phyloP scores from a whole-genome alignment of 2,888 invertebrate species.

The Helobdella robusta region DNA sequence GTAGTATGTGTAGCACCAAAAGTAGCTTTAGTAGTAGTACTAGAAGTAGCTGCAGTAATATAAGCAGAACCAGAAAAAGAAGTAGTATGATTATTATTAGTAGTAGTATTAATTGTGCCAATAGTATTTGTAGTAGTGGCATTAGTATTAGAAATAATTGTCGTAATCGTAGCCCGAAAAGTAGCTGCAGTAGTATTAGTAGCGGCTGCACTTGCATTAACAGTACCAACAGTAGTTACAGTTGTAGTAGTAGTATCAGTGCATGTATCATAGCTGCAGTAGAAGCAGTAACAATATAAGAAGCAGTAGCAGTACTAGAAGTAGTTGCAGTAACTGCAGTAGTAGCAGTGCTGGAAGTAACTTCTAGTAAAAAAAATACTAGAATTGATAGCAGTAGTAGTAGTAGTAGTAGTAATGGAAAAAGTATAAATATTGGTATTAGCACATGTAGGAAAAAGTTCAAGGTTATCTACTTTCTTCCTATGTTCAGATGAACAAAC shows the following conservation, averaged over 20 bases:
- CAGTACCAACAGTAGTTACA: neutral
- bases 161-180: neutral
- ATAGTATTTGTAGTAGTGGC: neutral
- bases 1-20: neutral
- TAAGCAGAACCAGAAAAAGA: neutral
- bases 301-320: neutral
- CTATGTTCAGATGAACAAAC: too few species aligned
- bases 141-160: neutral
- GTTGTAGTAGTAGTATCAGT: neutral
- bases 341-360: neutral
- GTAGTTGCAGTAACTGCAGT: neutral
- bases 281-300: neutral
- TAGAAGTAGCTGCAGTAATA: neutral
- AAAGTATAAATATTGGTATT: neutral
- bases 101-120: neutral
- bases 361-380: neutral
- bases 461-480: too few species aligned
- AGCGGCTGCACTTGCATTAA: neutral
- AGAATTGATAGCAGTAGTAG: neutral
- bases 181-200: neutral
- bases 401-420: neutral
- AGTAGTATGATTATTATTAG: slow-evolving; percentile 8
- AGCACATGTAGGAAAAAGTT: neutral
- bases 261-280: too few species aligned
- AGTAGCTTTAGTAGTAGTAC: neutral